phyloP scores from a whole-genome alignment of 1,140 invertebrate species.

The Luehdorfia chinensis region DNA sequence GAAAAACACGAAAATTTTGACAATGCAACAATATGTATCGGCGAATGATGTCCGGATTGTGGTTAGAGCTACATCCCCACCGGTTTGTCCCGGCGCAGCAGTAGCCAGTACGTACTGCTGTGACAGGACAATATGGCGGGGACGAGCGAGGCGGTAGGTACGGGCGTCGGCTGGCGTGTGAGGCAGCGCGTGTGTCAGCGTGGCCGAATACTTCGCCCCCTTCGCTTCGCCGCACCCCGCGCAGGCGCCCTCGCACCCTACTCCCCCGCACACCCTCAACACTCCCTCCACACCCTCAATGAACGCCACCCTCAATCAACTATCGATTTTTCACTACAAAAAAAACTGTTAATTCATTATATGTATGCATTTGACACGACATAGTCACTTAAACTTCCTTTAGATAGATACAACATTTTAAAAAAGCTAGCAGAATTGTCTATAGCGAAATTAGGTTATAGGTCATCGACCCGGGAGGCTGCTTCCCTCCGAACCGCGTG shows the following conservation, averaged over 20 bases:
- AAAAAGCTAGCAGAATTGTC: conserved; percentile 1
- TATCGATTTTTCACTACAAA: conserved; percentile 58
- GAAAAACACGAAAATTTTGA: conserved; percentile 11
- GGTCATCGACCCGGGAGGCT: conserved; percentile 15
- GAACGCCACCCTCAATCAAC: conserved; percentile 65
- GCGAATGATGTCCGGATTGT: conserved; percentile 14
- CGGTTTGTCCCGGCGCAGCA: conserved; percentile 93
- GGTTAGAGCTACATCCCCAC: conserved; percentile 67
- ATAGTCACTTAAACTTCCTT: not conserved
- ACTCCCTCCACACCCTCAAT: conserved; percentile 51
- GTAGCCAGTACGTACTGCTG: conserved; percentile 91
- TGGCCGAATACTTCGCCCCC: conserved; percentile 40
- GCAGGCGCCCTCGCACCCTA: conserved; percentile 30
- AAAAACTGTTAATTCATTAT: conserved; percentile 30
- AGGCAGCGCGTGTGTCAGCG: conserved; percentile 53
- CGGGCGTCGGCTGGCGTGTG: conserved; percentile 63
- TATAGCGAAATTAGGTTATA: conserved; percentile 12
- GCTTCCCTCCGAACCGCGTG: conserved; percentile 1
- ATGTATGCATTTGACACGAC: not conserved
- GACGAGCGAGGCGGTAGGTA: conserved; percentile 54
- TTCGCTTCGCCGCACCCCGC: conserved; percentile 26
- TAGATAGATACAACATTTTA: not conserved
- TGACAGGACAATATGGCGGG: conserved; percentile 95
- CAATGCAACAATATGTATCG: not conserved
- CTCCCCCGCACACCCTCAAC: conserved; percentile 30